Evolutionary conservation across 1,140 invertebrate species (phyloP).

Genomic region (Acromyrmex echinatior): DNA sequence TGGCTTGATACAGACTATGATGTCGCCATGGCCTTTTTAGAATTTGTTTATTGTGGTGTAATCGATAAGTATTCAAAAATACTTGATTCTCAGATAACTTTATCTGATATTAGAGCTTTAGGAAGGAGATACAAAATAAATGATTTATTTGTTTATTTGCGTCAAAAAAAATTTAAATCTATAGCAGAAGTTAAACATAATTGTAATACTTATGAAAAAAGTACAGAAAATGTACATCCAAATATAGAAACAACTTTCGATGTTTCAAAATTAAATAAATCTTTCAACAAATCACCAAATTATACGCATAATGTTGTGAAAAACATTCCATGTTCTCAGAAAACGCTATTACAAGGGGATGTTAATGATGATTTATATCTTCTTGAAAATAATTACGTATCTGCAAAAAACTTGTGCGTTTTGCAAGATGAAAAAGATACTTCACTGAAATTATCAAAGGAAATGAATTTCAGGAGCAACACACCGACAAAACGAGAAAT

Average conservation of each 20-base stretch:
- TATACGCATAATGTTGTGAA: neutral
- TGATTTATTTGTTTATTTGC: slow-evolving; percentile 77
- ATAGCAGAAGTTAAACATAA: neutral
- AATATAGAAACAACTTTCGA: neutral
- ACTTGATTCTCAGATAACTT: slow-evolving; percentile 66
- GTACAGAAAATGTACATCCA: neutral
- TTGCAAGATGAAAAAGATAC: neutral
- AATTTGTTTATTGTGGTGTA: slow-evolving; percentile 84
- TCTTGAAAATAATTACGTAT: neutral
- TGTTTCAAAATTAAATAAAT: slow-evolving; percentile 12
- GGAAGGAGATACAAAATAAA: slow-evolving; percentile 78
- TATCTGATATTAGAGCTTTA: slow-evolving; percentile 73
- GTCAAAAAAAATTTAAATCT: slow-evolving; percentile 60
- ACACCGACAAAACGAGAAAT: slow-evolving; percentile 6
- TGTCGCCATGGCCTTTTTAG: slow-evolving; percentile 83
- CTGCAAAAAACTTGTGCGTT: neutral
- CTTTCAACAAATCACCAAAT: slow-evolving; percentile 16
- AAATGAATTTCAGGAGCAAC: slow-evolving; percentile 25
- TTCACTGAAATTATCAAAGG: slow-evolving; percentile 1
- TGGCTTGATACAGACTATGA: slow-evolving; percentile 78
- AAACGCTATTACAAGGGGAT: neutral
- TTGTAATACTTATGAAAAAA: neutral
- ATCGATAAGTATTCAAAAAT: slow-evolving; percentile 74
- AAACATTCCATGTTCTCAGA: neutral
- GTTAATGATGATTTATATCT: neutral